phyloP scores from a whole-genome alignment of 2,797 vertebrate genomes.

The Onychomys arenicola region DNA sequence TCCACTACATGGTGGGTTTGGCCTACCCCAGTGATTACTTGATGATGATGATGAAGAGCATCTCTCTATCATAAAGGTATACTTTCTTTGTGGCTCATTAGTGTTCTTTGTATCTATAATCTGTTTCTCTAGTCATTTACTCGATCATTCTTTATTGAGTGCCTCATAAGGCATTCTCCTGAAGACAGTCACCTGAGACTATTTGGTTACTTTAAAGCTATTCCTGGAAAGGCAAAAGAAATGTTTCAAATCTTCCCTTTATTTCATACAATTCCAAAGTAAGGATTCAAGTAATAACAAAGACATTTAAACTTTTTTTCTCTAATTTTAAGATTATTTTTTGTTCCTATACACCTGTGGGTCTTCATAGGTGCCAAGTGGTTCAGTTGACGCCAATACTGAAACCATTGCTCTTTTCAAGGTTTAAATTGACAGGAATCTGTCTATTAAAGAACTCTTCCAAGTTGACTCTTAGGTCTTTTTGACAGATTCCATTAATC shows the following conservation, averaged over 20 bases:
- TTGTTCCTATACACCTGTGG: not conserved
- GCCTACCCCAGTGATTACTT: not conserved
- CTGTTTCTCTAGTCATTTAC: not conserved
- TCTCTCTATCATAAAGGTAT: not conserved
- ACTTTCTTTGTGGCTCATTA: not conserved
- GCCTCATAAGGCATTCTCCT: not conserved
- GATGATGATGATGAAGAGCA: too few relatives aligned
- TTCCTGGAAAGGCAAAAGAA: conserved; percentile 39
- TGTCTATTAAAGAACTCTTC: conserved; percentile 42
- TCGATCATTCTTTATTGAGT: not conserved
- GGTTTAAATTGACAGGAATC: not conserved
- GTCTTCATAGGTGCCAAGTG: conserved; percentile 19
- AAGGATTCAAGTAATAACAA: not conserved
- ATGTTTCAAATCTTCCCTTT: not conserved
- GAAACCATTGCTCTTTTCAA: not conserved
- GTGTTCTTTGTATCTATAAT: not conserved
- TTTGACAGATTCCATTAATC: conserved; percentile 15
- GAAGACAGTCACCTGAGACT: not conserved
- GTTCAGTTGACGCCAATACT: not conserved
- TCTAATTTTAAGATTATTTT: conserved; percentile 1
- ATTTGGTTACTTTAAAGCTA: conserved; percentile 21
- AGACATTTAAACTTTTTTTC: not conserved
- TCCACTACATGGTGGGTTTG: not conserved
- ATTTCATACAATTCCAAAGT: conserved; percentile 7
- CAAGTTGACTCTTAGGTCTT: conserved; percentile 19